Conservation (phyloP, 2,888 invertebrate species). For the Cerastoderma edule region DNA sequence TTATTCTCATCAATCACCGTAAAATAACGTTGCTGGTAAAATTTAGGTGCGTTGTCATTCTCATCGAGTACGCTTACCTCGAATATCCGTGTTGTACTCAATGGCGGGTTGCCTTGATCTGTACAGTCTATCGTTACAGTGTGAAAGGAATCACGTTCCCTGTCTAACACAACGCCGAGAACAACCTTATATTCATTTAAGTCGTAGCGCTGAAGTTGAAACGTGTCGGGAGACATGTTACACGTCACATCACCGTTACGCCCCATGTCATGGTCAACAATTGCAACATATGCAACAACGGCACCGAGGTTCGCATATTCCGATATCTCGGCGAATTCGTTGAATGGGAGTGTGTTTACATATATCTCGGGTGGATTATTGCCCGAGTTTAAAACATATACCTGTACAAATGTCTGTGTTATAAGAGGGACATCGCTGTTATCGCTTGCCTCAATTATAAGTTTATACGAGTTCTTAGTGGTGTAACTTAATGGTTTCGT, state of each 20-base stretch:
- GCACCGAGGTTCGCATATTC: conserved; percentile 69
- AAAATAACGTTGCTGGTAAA: conserved; percentile 85
- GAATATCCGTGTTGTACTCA: conserved; percentile 49
- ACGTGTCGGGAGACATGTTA: conserved; percentile 51
- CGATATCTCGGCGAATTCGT: conserved; percentile 54
- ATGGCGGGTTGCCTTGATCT: conserved; percentile 64
- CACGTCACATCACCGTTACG: conserved; percentile 70
- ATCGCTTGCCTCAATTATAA: conserved; percentile 67
- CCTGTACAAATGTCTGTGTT: conserved; percentile 63
- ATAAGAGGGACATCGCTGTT: conserved; percentile 60
- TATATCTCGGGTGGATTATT: conserved; percentile 93
- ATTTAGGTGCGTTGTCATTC: conserved; percentile 95
- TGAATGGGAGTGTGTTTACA: conserved; percentile 56
- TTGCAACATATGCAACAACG: conserved; percentile 65
- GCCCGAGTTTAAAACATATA: conserved; percentile 91
- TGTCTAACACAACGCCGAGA: conserved; percentile 58
- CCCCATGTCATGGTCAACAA: conserved; percentile 66
- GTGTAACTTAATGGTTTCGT: conserved; percentile 46
- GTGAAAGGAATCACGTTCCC: conserved; percentile 52
- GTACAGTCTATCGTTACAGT: conserved; percentile 57
- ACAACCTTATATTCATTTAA: conserved; percentile 66
- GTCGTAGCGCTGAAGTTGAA: conserved; percentile 62
- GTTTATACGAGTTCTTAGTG: conserved; percentile 52
- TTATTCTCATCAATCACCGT: conserved; percentile 65
- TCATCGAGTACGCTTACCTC: conserved; percentile 89